Percentiles rank a stretch among this genome's conserved stretches.
These are phyloP conservation scores for Neodiprion pinetum DNA, from an alignment of 1,140 invertebrate genomes.

Conservation along the genomic window DNA sequence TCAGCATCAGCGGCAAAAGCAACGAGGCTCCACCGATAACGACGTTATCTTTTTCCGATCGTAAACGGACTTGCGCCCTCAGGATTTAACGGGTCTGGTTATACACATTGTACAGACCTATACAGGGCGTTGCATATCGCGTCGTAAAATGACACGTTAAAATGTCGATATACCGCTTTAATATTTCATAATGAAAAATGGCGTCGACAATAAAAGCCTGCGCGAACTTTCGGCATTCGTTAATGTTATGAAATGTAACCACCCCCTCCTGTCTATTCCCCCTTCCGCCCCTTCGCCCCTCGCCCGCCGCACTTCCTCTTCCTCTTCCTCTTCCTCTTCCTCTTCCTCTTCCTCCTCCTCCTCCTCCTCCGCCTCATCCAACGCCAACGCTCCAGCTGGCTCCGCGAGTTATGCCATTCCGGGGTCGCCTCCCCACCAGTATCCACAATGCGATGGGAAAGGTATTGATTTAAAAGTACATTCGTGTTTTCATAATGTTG, in stretches of 20 bases:
- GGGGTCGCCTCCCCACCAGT: constrained; percentile 37
- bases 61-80: constrained; percentile 21
- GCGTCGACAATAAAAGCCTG: constrained; percentile 38
- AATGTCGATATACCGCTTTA: constrained; percentile 30
- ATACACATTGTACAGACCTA: not conserved
- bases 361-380: constrained; percentile 17
- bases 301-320: constrained; percentile 20
- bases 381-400: constrained; percentile 6
- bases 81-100: constrained; percentile 3
- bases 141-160: constrained; percentile 25
- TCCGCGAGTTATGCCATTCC: not conserved
- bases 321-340: constrained; percentile 5
- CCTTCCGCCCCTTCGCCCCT: constrained; percentile 17
- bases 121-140: not conserved
- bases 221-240: constrained; percentile 41
- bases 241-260: constrained; percentile 44
- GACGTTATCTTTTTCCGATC: constrained; percentile 29
- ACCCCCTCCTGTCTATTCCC: constrained; percentile 21
- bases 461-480: constrained; percentile 65
- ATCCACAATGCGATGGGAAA: constrained; percentile 57
- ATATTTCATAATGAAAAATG: constrained; percentile 36
- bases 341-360: constrained; percentile 9
- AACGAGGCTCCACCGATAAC: constrained; percentile 16
- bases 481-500: constrained; percentile 65
- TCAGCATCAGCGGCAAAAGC: too few species aligned